Percentiles rank a stretch among this genome's conserved stretches.
Conservation (phyloP, 2,113 vertebrate genomes). For the Spea bombifrons region DNA sequence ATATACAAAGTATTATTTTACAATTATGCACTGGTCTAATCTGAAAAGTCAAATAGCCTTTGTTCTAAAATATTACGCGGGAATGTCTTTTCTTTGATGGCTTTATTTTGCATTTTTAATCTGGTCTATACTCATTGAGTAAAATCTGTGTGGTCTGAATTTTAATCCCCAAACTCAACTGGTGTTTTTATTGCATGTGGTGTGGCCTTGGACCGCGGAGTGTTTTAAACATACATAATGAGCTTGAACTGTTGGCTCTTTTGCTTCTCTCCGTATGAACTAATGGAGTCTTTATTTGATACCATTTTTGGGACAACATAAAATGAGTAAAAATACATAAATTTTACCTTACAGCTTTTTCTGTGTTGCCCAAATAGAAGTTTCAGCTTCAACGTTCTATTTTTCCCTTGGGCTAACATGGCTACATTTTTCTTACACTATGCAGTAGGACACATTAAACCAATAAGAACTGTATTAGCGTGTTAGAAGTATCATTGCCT, state of each 20-base stretch:
- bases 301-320: no score
- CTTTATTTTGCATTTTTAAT: slow-evolving; percentile 65
- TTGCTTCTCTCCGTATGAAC: slow-evolving; percentile 60
- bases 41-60: no score
- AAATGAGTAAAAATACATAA: no score
- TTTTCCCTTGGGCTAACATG: no score
- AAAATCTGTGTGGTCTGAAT: slow-evolving; percentile 63
- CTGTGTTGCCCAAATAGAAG: no score
- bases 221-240: slow-evolving; percentile 88
- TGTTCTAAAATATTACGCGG: neutral
- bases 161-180: slow-evolving; percentile 66
- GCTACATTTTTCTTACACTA: slow-evolving; percentile 70
- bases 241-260: slow-evolving; percentile 82
- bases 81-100: slow-evolving; percentile 38
- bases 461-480: slow-evolving; percentile 88
- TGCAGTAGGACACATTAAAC: slow-evolving; percentile 87
- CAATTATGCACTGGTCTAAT: no score
- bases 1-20: no score
- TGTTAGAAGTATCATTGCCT: slow-evolving; percentile 81
- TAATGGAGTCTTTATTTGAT: no score
- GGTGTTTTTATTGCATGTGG: slow-evolving; percentile 65
- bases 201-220: slow-evolving; percentile 86
- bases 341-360: no score
- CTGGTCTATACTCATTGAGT: slow-evolving; percentile 58
- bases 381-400: no score